Base-by-base conservation (phyloP, 1,140 invertebrate species). In the Drosophila punjabiensis region DNA sequence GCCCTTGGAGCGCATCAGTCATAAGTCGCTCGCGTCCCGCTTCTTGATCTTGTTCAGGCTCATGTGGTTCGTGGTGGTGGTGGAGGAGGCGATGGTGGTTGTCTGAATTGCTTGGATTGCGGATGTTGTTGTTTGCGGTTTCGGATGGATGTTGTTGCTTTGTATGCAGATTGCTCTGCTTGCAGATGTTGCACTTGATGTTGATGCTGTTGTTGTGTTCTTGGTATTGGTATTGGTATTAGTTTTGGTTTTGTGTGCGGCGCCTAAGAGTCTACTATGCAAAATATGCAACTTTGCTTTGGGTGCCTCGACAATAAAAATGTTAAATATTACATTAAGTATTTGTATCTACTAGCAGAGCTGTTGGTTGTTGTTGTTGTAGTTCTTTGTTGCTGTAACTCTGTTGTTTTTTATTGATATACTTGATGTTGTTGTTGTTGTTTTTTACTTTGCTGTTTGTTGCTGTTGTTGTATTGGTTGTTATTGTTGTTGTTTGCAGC, bases 21-120 rank as follows among this genome's bases (percentile, higher is more conserved):
- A 93, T 93, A 93, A 93, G 76, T 93, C 93, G 35, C 85, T 84
- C 64, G 92, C 92, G 71, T 93, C 92, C 63, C 88, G 92, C 81
- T 93, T 93, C 79, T 93, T 93, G 76, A 93, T 91, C 81, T 93
- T 93, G 82, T 92, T 92, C 61, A 81, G 74, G 78, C 89, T 93
- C 91, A 92, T 92, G 74, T 92, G 79, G 85, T 83, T 81, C 82
- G 85, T 76, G 77, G 81, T 81, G 67, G 64, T 84, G 79, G 52
- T 62, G 62, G 55, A 62, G 55, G 68, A 80, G 52, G 74, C 69
- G 71, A 68, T 87, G 78, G 71, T 75, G 52, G 75, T 81, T 79
- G 82, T 69, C 85, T 69, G 66, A 64, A 63, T 71, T 77, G 39
- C 55, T 62, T 70, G 24, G 69, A 39, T 68, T 67, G 66, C 77